These are phyloP conservation scores for Dendronephthya gigantea DNA, from an alignment of 64 coral and sea anemone genomes.

Conservation along the genomic window DNA sequence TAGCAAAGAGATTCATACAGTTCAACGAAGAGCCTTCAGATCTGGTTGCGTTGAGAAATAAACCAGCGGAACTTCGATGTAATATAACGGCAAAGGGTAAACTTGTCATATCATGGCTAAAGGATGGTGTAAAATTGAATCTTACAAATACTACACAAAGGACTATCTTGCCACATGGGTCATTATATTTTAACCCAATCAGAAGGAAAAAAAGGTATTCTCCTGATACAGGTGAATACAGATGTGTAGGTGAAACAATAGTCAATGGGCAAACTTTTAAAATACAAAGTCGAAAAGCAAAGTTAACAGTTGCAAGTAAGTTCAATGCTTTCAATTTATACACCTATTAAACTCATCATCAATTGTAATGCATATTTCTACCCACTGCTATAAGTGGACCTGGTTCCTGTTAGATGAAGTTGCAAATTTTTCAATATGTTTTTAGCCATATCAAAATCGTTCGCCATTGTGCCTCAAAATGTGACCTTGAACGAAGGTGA, in stretches of 20 bases:
- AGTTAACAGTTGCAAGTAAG: conserved; percentile 10
- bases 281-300: not conserved
- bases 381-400: too few relatives aligned
- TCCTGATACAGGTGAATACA: not conserved
- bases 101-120: not conserved
- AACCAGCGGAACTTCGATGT: not conserved
- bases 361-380: too few relatives aligned
- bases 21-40: not conserved
- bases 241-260: not conserved
- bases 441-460: not conserved
- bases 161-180: not conserved
- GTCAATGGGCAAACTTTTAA: not conserved
- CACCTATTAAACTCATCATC: too few relatives aligned
- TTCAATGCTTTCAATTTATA: too few relatives aligned
- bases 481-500: not conserved
- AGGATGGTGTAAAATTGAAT: not conserved
- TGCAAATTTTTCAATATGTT: not conserved
- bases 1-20: not conserved
- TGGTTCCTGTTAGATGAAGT: too few relatives aligned
- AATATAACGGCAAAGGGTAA: not conserved
- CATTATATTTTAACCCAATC: not conserved
- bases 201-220: not conserved
- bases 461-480: not conserved
- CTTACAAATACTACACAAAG: not conserved
- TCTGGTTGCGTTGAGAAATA: not conserved